Conservation (phyloP, 1,140 invertebrate species). For the Ditylenchus dipsaci region DNA sequence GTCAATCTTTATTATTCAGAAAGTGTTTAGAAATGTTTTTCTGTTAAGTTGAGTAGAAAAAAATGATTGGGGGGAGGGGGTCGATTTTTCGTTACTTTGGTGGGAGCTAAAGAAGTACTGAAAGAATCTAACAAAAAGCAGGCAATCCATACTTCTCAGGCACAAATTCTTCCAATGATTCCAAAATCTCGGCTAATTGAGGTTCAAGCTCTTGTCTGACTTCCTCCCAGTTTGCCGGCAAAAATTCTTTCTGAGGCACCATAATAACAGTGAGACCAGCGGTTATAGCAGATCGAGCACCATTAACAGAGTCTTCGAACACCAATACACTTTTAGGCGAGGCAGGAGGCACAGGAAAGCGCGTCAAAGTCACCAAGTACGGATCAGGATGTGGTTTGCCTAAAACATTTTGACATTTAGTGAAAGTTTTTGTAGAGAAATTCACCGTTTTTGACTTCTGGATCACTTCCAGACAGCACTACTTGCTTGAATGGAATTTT, state of each 20-base stretch:
- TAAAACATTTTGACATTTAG: conserved; percentile 4
- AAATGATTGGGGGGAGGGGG: too few relatives aligned
- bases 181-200: conserved; percentile 22
- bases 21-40: too few relatives aligned
- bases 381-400: conserved; percentile 85
- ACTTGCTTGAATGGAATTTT: conserved; percentile 28
- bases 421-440: not conserved
- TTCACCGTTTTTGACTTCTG: conserved; percentile 72
- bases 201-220: conserved; percentile 4
- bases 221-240: conserved; percentile 15
- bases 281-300: conserved; percentile 70
- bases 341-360: conserved; percentile 67
- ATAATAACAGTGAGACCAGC: conserved; percentile 63
- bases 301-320: conserved; percentile 74
- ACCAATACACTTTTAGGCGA: conserved; percentile 69
- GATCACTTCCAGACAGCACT: conserved; percentile 78
- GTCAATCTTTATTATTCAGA: too few relatives aligned
- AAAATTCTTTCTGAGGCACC: conserved; percentile 39
- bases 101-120: not conserved
- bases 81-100: not conserved
- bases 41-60: too few relatives aligned
- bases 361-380: conserved; percentile 75
- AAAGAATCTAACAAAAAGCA: conserved; percentile 9
- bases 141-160: conserved; percentile 31
- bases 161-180: conserved; percentile 22